Percentiles rank a stretch among this genome's conserved stretches.
Evolutionary conservation across 1,140 invertebrate genomes (phyloP).

Genomic region (Listronotus bonariensis): DNA sequence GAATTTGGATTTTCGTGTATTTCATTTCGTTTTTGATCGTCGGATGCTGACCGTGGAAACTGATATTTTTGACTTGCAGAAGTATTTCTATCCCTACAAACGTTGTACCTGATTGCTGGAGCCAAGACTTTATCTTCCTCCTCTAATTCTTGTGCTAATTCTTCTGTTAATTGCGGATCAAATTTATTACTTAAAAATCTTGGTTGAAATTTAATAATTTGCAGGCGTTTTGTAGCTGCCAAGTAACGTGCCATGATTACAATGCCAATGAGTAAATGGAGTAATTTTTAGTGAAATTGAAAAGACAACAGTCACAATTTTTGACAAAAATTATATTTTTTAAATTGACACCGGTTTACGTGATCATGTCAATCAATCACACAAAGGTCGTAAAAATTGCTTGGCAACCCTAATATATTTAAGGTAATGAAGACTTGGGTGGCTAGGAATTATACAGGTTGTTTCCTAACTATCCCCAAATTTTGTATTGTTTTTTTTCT

Average conservation of each 20-base stretch:
- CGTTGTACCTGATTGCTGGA: conserved; percentile 38
- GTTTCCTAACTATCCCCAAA: too few relatives aligned
- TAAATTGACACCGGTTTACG: too few relatives aligned
- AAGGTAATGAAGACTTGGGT: too few relatives aligned
- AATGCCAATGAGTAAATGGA: conserved; percentile 1
- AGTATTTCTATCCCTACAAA: conserved; percentile 30
- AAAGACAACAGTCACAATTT: neutral
- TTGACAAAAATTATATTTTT: neutral
- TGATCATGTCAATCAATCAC: too few relatives aligned
- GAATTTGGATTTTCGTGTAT: conserved; percentile 12
- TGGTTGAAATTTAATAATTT: neutral
- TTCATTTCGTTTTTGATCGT: conserved; percentile 11
- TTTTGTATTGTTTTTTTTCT: too few relatives aligned
- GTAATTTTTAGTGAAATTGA: neutral
- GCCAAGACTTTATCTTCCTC: conserved; percentile 10
- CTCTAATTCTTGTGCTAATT: conserved; percentile 16
- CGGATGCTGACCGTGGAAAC: conserved; percentile 18
- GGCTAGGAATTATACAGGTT: too few relatives aligned
- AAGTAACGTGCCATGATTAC: conserved; percentile 19
- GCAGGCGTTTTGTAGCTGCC: conserved; percentile 11
- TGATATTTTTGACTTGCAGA: conserved; percentile 22
- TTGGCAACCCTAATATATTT: too few relatives aligned
- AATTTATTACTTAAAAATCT: conserved; percentile 26
- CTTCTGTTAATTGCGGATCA: conserved; percentile 17
- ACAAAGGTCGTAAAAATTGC: too few relatives aligned